phyloP scores from a whole-genome alignment of 2,888 invertebrate genomes.

The Catocala nupta region DNA sequence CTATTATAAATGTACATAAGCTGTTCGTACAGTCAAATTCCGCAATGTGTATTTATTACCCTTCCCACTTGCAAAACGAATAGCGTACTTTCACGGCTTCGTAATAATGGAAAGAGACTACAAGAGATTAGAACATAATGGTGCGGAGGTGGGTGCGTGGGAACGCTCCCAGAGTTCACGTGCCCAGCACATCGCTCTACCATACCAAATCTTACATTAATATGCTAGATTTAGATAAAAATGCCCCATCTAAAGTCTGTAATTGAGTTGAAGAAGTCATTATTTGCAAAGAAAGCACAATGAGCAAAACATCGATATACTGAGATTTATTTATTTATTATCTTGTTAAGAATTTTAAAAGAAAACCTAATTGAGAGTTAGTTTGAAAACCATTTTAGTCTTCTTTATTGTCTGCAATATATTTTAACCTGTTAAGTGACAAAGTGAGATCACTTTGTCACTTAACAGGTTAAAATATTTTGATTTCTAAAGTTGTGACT shows the following conservation, averaged over 20 bases:
- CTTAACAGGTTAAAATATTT: too few relatives aligned
- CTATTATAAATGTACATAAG: too few relatives aligned
- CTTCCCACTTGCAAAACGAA: constrained; percentile 78
- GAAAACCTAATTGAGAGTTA: too few relatives aligned
- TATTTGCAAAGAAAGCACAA: constrained; percentile 59
- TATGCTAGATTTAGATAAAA: constrained; percentile 81
- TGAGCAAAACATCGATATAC: constrained; percentile 6
- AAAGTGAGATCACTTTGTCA: too few relatives aligned
- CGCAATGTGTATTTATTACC: constrained; percentile 60
- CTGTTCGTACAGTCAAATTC: constrained; percentile 46
- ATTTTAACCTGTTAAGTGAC: too few relatives aligned
- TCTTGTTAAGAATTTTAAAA: too few relatives aligned
- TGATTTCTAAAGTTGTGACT: too few relatives aligned
- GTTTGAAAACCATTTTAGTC: too few relatives aligned
- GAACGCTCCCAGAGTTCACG: constrained; percentile 86
- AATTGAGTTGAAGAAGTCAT: constrained; percentile 63
- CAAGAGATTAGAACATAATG: constrained; percentile 86
- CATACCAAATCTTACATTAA: constrained; percentile 83
- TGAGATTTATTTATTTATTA: not conserved
- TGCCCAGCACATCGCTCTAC: constrained; percentile 78
- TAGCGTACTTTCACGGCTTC: constrained; percentile 82
- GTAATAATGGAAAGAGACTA: constrained; percentile 84
- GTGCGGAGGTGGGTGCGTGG: constrained; percentile 86
- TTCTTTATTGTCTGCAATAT: too few relatives aligned
- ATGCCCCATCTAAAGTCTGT: constrained; percentile 47